Evolutionary conservation across 2,888 invertebrate genomes (phyloP).

Genomic region (Orchesellides sinensis): DNA sequence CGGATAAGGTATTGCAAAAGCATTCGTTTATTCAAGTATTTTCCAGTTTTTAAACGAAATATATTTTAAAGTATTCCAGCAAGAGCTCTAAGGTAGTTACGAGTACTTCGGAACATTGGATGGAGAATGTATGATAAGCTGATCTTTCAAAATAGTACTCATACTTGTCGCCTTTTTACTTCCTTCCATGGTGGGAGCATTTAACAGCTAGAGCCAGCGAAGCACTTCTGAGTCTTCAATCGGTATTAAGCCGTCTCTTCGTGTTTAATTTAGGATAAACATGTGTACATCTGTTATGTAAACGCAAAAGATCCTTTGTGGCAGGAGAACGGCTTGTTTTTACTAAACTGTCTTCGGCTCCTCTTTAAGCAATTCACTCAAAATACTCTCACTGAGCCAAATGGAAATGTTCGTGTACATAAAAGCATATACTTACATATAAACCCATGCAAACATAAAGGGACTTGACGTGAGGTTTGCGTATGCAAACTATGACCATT

Average conservation of each 20-base stretch:
- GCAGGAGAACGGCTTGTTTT: conserved; percentile 24
- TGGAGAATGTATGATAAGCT: conserved; percentile 1
- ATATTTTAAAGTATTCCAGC: background rate
- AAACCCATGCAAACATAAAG: background rate
- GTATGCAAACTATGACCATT: conserved; percentile 24
- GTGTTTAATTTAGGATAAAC: conserved; percentile 13
- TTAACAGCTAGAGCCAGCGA: conserved; percentile 8
- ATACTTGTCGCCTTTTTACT: too few species aligned
- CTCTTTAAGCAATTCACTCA: background rate
- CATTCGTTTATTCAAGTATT: too few species aligned
- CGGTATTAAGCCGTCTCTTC: conserved; percentile 15
- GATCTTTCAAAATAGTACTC: conserved; percentile 15
- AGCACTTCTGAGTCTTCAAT: conserved; percentile 19
- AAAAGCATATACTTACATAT: background rate
- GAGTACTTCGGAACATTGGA: background rate
- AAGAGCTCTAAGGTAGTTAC: background rate
- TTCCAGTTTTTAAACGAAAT: too few species aligned
- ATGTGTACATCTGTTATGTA: conserved; percentile 27
- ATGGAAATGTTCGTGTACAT: conserved; percentile 18
- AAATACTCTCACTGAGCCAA: background rate
- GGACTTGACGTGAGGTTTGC: background rate
- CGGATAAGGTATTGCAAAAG: too few species aligned
- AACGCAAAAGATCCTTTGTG: conserved; percentile 8
- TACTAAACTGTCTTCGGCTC: conserved; percentile 8
- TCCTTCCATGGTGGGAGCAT: too few species aligned